Base-by-base conservation (phyloP, 2,113 vertebrate genomes). In the Coturnix japonica region DNA sequence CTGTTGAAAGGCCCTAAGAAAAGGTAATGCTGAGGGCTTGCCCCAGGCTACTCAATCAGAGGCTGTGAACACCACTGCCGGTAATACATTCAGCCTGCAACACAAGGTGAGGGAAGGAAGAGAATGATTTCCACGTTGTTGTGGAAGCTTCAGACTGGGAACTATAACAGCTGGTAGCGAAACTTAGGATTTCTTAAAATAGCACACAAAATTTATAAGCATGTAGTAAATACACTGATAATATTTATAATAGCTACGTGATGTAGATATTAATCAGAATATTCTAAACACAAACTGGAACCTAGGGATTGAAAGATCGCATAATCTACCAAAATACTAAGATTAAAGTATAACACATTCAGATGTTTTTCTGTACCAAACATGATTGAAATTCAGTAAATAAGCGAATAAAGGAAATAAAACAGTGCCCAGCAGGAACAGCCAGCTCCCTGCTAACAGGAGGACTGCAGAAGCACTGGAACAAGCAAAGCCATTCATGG, bases 391-490 rank as follows among this genome's bases (percentile, higher is more conserved):
- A 47, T 22, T 47, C 46, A 47, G 46, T 47, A 53, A 53, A 53
- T 53, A 9, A 53, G 26, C 16, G 13, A 53, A 28, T 53, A 18
- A 82, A 49, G 73, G 31, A 35, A 60, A 33, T 23, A 22, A 33
- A 15, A 60, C 22, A 11, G 22, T 46, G 22, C 81, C 56, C 13
- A 25, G 1, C 19, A 61, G 63, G 46, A 85, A 30, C 64, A 76
- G 19, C 28, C 53, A 64, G 15, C 51, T 74, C 35, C 69, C 22
- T 84, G 60, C 70, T 33, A 73, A 70, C 39, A 23, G 14, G 23
- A 41, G n/a, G 25, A 35, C 59, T 59, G 25, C 35, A n/a, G 79
- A 93, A 95, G 70, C 33, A 41, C 46, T 71, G 65, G 8, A 43
- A 78, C 26, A 78, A 83, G 30, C 11, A 69, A 84, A 90, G 70